Conservation (phyloP, 2,888 invertebrate genomes). For the Girardia tigrina region DNA sequence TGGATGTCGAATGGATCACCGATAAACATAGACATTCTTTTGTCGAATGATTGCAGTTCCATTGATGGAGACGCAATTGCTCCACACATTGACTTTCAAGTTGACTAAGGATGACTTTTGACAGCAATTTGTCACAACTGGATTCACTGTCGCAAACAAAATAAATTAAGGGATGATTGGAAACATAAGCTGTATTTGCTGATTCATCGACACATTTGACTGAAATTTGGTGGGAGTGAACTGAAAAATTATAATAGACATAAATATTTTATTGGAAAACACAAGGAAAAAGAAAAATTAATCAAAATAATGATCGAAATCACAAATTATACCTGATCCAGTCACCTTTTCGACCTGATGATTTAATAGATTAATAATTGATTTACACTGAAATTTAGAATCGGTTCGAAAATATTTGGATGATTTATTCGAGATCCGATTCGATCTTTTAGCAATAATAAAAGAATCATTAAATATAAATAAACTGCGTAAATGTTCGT, state of each 20-base stretch:
- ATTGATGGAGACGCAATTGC: slow-evolving; percentile 16
- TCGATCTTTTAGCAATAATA: background rate
- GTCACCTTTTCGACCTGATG: background rate
- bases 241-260: background rate
- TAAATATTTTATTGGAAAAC: too few species aligned
- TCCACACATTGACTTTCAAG: background rate
- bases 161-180: background rate
- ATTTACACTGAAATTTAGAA: background rate
- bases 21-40: background rate
- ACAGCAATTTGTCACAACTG: background rate
- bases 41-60: slow-evolving; percentile 17
- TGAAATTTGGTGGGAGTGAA: background rate
- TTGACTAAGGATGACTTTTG: slow-evolving; percentile 10
- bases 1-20: background rate
- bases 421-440: background rate
- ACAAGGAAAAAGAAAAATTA: too few species aligned
- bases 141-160: slow-evolving; percentile 9
- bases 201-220: background rate
- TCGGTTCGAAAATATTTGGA: background rate
- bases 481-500: slow-evolving; percentile 3
- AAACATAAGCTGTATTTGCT: background rate
- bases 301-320: too few species aligned
- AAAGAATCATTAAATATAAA: slow-evolving; percentile 1
- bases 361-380: background rate
- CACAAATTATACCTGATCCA: too few species aligned